phyloP scores from a whole-genome alignment of 2,888 invertebrate species.

The Clostera curtula region DNA sequence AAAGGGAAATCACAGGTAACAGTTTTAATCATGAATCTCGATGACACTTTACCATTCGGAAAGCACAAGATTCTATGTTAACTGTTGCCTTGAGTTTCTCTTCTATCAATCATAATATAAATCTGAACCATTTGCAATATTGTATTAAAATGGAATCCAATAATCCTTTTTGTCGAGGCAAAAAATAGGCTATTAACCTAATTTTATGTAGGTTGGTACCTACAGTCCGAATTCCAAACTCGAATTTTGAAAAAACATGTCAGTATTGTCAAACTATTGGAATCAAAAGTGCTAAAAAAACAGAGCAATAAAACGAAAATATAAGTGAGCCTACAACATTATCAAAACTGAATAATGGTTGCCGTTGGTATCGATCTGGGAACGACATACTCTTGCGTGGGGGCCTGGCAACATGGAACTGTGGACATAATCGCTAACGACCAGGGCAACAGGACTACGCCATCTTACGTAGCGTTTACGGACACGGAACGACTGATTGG shows the following conservation, averaged over 20 bases:
- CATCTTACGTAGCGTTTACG: conserved; percentile 83
- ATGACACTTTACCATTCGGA: no score
- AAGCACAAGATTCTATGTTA: no score
- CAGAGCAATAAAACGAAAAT: conserved; percentile 5
- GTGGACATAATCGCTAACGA: conserved; percentile 82
- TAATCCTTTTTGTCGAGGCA: no score
- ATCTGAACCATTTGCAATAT: background rate
- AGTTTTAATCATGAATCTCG: no score
- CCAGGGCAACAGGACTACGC: conserved; percentile 82
- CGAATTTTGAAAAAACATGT: no score
- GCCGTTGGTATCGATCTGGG: conserved; percentile 73
- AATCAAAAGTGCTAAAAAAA: background rate
- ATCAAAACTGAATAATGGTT: conserved; percentile 33
- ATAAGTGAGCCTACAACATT: conserved; percentile 3
- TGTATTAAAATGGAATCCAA: no score
- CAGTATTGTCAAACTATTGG: no score
- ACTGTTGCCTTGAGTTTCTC: no score
- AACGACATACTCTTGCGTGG: conserved; percentile 72
- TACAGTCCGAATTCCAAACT: no score
- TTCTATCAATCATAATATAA: conserved; percentile 9
- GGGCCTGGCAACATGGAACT: conserved; percentile 77
- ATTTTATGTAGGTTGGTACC: no score
- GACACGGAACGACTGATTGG: conserved; percentile 77
- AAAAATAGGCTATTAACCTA: no score
- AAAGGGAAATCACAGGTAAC: no score